Evolutionary conservation across 2,888 invertebrate species (phyloP).

Genomic region (Chesias legatella): DNA sequence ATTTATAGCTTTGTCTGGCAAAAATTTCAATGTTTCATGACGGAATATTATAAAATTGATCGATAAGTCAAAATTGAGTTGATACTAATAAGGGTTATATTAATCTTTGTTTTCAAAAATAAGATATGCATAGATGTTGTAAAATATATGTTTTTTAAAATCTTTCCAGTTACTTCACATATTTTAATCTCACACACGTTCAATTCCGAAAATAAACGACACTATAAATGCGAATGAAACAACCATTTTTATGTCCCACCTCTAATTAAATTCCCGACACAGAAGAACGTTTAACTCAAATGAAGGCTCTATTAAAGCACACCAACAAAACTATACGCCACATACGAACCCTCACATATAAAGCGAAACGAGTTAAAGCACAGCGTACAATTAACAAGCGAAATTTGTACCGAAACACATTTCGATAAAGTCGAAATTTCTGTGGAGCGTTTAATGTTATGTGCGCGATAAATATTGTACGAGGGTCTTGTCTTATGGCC

Average conservation of each 20-base stretch:
- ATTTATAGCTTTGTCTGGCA: too few relatives aligned
- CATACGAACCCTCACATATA: constrained; percentile 17
- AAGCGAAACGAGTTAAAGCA: constrained; percentile 26
- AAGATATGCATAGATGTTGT: too few relatives aligned
- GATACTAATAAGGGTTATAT: too few relatives aligned
- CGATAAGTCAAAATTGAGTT: too few relatives aligned
- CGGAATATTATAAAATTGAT: too few relatives aligned
- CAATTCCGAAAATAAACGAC: constrained; percentile 7
- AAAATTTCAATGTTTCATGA: too few relatives aligned
- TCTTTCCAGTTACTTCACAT: background rate
- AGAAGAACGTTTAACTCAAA: constrained; percentile 32
- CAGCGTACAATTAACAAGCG: background rate
- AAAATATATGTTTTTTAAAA: background rate
- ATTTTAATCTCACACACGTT: background rate
- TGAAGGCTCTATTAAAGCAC: constrained; percentile 44
- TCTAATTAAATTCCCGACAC: constrained; percentile 23
- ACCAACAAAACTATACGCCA: constrained; percentile 37
- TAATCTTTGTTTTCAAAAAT: too few relatives aligned
- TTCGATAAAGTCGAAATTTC: constrained; percentile 1
- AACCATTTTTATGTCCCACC: constrained; percentile 9
- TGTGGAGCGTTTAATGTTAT: constrained; percentile 23
- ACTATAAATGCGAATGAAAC: constrained; percentile 7
- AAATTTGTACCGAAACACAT: background rate
- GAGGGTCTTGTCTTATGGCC: constrained; percentile 34
- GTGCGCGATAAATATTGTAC: constrained; percentile 28